Conservation (phyloP, 2,113 vertebrate genomes). For the Eulemur macaco region DNA sequence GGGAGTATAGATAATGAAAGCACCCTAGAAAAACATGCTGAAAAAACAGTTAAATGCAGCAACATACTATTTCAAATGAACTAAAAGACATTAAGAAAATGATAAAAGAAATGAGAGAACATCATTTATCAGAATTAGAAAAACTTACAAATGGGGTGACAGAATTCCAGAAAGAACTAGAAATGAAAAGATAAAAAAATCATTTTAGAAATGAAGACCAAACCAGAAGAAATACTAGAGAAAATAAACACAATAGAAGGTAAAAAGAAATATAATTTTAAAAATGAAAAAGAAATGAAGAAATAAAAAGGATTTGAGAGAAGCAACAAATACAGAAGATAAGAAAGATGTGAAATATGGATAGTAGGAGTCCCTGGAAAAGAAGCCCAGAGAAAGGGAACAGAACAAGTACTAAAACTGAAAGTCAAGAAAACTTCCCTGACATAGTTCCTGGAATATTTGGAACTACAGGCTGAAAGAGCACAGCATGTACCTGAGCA, state of each 20-base stretch:
- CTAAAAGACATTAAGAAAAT: not conserved
- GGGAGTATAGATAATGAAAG: not conserved
- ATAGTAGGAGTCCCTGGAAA: not conserved
- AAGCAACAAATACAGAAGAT: not conserved
- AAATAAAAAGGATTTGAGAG: not conserved
- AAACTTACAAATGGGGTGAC: not conserved
- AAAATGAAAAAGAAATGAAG: not conserved
- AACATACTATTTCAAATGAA: not conserved
- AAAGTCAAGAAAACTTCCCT: not conserved
- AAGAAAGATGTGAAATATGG: not conserved
- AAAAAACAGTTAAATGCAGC: not conserved
- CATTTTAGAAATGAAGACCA: slow-evolving; percentile 1
- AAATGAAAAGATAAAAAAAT: not conserved
- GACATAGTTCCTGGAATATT: not conserved
- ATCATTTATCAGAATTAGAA: slow-evolving; percentile 6
- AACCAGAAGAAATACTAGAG: not conserved
- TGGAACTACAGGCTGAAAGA: not conserved
- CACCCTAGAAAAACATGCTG: not conserved
- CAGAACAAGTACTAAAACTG: not conserved
- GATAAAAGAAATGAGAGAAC: not conserved
- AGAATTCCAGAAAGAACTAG: slow-evolving; percentile 11
- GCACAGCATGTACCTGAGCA: not conserved
- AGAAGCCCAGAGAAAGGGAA: not conserved
- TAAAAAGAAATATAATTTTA: slow-evolving; percentile 19
- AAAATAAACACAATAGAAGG: not conserved